These are phyloP conservation scores for Scaeva pyrastri DNA, from an alignment of 2,888 invertebrate genomes.

Conservation along the genomic window DNA sequence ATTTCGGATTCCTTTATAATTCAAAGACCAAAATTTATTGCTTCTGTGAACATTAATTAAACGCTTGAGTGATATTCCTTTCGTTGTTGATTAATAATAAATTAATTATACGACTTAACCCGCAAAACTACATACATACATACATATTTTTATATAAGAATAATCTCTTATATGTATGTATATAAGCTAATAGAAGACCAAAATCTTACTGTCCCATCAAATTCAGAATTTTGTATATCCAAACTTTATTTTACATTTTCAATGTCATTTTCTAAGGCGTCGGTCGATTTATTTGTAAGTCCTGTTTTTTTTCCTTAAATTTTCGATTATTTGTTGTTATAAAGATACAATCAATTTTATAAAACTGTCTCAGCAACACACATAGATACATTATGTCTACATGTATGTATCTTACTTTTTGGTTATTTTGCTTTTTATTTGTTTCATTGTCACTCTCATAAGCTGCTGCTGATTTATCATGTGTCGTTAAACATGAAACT, in stretches of 20 bases:
- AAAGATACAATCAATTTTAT: conserved; percentile 1
- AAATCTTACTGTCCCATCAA: not conserved
- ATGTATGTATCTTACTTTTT: not conserved
- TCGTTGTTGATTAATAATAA: conserved; percentile 17
- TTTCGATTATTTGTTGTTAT: not conserved
- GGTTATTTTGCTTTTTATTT: not conserved
- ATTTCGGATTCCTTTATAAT: not conserved
- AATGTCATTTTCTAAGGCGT: not conserved
- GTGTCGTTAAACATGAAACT: conserved; percentile 19
- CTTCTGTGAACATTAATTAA: conserved; percentile 8
- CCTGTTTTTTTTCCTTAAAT: not conserved
- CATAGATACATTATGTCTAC: too few species aligned
- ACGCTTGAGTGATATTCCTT: conserved; percentile 25
- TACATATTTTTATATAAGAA: not conserved
- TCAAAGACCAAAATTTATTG: conserved; percentile 4
- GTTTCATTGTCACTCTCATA: not conserved
- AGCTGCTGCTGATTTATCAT: conserved; percentile 27
- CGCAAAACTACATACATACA: not conserved
- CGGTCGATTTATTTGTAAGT: not conserved
- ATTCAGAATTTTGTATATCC: too few species aligned
- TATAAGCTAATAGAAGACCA: conserved; percentile 16
- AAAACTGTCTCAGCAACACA: not conserved
- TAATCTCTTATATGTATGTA: conserved; percentile 6
- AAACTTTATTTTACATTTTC: not conserved
- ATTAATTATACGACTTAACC: conserved; percentile 3